Conservation (phyloP, 2,113 vertebrate species). For the Dicaeum eximium region DNA sequence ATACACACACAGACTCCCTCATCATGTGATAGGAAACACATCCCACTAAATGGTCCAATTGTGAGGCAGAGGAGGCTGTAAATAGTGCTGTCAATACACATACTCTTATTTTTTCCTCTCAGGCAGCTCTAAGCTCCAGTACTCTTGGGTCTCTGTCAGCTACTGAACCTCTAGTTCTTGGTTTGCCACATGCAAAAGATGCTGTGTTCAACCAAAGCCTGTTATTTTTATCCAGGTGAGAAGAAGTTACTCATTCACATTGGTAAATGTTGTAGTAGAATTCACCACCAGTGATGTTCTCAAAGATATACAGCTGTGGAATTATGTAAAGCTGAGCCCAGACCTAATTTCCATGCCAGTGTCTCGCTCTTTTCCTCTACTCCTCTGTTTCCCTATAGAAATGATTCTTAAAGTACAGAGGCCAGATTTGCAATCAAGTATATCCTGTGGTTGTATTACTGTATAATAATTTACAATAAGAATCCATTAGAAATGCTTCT, state of each 20-base stretch:
- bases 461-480: neutral
- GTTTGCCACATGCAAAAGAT: neutral
- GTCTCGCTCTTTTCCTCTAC: neutral
- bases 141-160: neutral
- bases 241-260: neutral
- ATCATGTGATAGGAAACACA: neutral
- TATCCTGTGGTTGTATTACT: neutral
- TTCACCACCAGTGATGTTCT: neutral
- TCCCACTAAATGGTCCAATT: neutral
- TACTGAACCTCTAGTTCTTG: neutral
- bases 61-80: neutral
- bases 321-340: neutral
- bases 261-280: neutral
- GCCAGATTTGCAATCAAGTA: neutral
- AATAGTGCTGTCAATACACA: neutral
- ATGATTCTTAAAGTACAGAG: neutral
- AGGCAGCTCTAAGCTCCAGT: neutral
- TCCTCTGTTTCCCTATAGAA: neutral
- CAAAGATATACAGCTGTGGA: neutral
- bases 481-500: neutral
- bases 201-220: neutral
- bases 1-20: neutral
- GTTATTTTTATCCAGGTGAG: neutral
- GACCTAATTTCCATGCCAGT: neutral
- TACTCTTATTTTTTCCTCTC: neutral